A percentile compares a stretch with the other conserved stretches of the same genome.
Conservation (phyloP, 2,797 vertebrate genomes). For the Sebastes hubbsi region DNA sequence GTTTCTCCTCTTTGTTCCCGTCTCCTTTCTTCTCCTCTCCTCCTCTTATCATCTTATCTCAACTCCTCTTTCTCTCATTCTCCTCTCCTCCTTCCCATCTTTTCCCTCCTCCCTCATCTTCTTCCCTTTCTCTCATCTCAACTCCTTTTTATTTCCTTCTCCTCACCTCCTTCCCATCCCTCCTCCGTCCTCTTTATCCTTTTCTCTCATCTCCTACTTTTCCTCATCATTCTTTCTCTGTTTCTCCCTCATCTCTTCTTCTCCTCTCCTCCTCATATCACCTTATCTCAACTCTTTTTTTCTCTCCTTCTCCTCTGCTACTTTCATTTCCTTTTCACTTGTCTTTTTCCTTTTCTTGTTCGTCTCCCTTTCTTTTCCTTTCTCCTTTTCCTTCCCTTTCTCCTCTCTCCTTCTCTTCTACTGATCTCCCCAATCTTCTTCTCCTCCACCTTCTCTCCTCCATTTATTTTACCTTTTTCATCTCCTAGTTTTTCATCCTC, state of each 20-base stretch:
- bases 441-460: too few species aligned
- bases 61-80: background rate
- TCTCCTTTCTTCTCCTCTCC: background rate
- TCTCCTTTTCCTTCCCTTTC: background rate
- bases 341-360: background rate
- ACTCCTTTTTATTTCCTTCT: background rate
- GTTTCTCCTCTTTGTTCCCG: too few species aligned
- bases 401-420: background rate
- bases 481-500: too few species aligned
- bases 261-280: background rate
- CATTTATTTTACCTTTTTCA: background rate
- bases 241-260: too few species aligned
- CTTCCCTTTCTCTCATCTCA: background rate
- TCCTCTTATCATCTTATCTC: background rate
- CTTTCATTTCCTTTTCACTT: background rate
- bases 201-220: background rate
- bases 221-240: background rate
- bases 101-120: background rate
- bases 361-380: rapidly evolving
- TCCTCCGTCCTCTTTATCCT: background rate
- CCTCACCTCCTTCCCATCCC: too few species aligned
- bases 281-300: background rate
- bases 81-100: background rate
- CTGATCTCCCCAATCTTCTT: background rate
- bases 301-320: background rate